Evolutionary conservation across 2,888 invertebrate species (phyloP).

Genomic region (Heteromyza rotundicornis): DNA sequence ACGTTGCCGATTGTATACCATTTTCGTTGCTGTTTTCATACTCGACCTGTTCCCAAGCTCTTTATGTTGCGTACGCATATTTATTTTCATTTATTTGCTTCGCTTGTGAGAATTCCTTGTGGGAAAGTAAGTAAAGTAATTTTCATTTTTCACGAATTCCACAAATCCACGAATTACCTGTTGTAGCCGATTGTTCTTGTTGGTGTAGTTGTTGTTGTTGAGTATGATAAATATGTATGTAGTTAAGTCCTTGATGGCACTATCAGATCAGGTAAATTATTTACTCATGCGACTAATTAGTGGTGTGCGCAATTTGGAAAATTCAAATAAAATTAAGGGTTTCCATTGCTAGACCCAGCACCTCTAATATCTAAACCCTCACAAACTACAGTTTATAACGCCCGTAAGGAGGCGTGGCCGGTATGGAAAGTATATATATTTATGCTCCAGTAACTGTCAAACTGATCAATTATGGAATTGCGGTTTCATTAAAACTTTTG

Average conservation of each 20-base stretch:
- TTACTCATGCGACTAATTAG: slow-evolving; percentile 30
- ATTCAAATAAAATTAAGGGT: too few relatives aligned
- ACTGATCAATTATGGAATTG: too few relatives aligned
- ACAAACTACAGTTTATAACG: slow-evolving; percentile 6
- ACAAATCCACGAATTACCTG: too few relatives aligned
- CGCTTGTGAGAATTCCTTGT: slow-evolving; percentile 10
- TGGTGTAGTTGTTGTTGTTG: background rate
- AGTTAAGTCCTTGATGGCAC: too few relatives aligned
- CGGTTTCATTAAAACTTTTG: too few relatives aligned
- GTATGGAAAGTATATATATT: too few relatives aligned
- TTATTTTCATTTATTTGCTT: background rate
- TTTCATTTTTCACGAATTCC: background rate
- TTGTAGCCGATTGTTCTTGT: background rate
- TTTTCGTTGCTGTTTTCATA: background rate
- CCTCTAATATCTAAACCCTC: too few relatives aligned
- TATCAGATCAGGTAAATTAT: slow-evolving; percentile 26
- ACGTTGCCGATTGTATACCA: slow-evolving; percentile 11
- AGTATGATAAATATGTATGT: too few relatives aligned
- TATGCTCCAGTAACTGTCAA: too few relatives aligned
- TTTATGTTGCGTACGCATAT: slow-evolving; percentile 2
- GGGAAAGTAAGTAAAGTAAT: slow-evolving; percentile 21
- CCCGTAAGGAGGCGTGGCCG: too few relatives aligned
- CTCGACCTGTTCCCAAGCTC: slow-evolving; percentile 16
- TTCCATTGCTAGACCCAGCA: too few relatives aligned
- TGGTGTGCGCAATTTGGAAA: too few relatives aligned